A percentile compares a stretch with the other conserved stretches of the same genome.
Evolutionary conservation across 2,113 vertebrate genomes (phyloP).

Genomic region (Mustelus asterias): DNA sequence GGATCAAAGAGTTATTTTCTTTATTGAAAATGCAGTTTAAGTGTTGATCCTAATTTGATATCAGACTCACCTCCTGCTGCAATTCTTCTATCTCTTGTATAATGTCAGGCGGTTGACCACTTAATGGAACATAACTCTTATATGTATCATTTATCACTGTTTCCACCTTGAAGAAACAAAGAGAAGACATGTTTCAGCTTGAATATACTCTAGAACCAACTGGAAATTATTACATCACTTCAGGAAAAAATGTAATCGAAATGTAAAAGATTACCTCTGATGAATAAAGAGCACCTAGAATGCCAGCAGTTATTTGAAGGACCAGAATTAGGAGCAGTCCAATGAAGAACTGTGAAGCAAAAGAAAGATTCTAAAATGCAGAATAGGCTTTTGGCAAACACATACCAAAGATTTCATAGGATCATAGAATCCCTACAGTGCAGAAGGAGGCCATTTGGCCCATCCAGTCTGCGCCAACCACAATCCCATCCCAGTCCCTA

Average conservation of each 20-base stretch:
- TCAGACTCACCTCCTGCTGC: background rate
- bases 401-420: background rate
- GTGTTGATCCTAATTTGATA: background rate
- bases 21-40: background rate
- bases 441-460: no score
- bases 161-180: background rate
- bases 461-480: no score
- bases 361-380: slow-evolving; percentile 20
- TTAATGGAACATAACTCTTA: background rate
- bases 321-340: slow-evolving; percentile 58
- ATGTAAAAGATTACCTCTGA: slow-evolving; percentile 48
- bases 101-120: background rate
- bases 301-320: slow-evolving; percentile 56
- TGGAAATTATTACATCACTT: background rate
- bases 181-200: background rate
- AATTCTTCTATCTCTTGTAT: background rate
- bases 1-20: background rate
- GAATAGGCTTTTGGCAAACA: background rate
- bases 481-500: no score
- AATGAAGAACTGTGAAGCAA: slow-evolving; percentile 59
- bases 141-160: background rate
- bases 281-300: slow-evolving; percentile 51
- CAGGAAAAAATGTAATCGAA: background rate
- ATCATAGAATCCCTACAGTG: no score
- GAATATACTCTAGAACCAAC: background rate